Conservation (phyloP, 2,113 vertebrate genomes). For the Martes martes region DNA sequence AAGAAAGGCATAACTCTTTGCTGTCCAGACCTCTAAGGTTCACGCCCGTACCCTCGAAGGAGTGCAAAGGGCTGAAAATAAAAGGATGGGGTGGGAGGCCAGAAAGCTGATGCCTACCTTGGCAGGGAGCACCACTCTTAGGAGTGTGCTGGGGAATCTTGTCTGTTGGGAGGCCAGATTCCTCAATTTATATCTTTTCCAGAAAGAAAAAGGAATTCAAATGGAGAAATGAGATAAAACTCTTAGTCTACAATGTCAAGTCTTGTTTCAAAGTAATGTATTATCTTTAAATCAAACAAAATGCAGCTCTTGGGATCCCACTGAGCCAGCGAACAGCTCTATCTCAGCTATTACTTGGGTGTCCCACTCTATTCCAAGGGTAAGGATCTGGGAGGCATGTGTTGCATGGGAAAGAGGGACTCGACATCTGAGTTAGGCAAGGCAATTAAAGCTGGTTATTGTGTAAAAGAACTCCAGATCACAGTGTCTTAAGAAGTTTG, state of each 20-base stretch:
- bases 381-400: background rate
- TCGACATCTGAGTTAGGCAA: background rate
- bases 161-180: background rate
- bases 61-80: background rate
- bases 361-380: background rate
- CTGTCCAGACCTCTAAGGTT: background rate
- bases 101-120: background rate
- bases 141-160: background rate
- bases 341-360: background rate
- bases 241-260: background rate
- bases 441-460: background rate
- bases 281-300: conserved; percentile 6
- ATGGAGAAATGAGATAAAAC: background rate
- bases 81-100: background rate
- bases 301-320: background rate
- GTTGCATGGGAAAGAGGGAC: background rate
- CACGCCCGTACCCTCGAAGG: background rate
- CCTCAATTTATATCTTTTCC: background rate
- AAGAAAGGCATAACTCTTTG: conserved; percentile 13
- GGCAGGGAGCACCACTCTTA: background rate
- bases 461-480: background rate
- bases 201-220: background rate
- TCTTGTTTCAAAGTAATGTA: conserved; percentile 12
- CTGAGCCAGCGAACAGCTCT: background rate
- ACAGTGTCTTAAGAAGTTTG: background rate